Base-by-base conservation (phyloP, 2,888 invertebrate species). In the Heliconius cydno region DNA sequence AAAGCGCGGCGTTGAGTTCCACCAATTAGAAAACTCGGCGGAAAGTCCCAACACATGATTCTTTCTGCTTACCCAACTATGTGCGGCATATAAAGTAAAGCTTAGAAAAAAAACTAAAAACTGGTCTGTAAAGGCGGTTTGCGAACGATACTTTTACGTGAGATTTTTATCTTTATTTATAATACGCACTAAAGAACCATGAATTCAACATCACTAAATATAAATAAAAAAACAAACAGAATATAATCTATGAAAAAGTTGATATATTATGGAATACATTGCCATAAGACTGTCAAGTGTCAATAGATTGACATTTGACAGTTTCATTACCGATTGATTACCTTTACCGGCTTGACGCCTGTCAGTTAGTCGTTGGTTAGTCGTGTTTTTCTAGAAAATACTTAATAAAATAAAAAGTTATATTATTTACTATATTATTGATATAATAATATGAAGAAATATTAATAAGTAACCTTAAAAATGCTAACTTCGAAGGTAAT, bases 401-500 rank as follows among this genome's bases (percentile, higher is more conserved):
- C 72, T 28, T 38, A 15, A 34, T 60, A 66, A 77, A 79, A 22
- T 57, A 34, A 12, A 28, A 65, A 25, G 25, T 25, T 19, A 25
- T 60, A 41, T 15, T 70, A 60, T 63, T 63, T 70, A 76, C 15
- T 34, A 46, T 28, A 13, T n/a, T 38, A 19, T 57, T 34, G 2
- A 19, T n/a, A 15, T 30, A 10, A 66, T 34, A 12, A 19, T 38
- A 9, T 34, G 73, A 60, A 60, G n/a, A 19, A 73, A 38, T 73
- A 60, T 7, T 2, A 15, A 30, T 22, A 73, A 73, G 12, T 38
- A 15, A 57, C 22, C 25, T 66, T 28, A 34, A 70, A 19, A n/a
- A 85, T 85, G 85, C 74, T 84, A 25, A 80, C 82, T 57, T 84
- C 85, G 5, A 84, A 85, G 84, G 85, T 85, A 82, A 65, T 63